phyloP scores from a whole-genome alignment of 2,888 invertebrate species.

The Copidosoma aretas region DNA sequence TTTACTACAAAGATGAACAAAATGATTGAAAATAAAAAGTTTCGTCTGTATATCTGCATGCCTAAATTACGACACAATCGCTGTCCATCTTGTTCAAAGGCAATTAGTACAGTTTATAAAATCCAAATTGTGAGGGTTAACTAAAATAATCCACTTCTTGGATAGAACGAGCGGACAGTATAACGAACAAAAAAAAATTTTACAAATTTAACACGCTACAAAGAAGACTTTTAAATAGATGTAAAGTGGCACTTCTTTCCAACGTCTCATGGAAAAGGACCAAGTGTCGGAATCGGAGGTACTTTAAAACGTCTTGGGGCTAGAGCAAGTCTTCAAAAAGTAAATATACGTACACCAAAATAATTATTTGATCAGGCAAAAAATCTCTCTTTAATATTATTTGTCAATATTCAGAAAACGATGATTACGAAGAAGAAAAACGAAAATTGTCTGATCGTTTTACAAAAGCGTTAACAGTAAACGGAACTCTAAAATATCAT shows the following conservation, averaged over 20 bases:
- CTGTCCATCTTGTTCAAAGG: conserved; percentile 9
- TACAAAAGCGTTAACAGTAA: no score
- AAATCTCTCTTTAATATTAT: no score
- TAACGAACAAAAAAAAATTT: conserved; percentile 9
- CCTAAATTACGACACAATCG: background rate
- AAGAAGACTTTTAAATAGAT: background rate
- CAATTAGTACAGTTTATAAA: background rate
- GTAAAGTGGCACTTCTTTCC: conserved; percentile 10
- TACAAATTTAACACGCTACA: background rate
- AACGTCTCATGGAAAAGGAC: conserved; percentile 7
- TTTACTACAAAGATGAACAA: background rate
- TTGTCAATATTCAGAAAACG: no score
- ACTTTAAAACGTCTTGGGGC: background rate
- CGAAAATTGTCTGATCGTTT: no score
- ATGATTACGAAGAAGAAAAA: no score
- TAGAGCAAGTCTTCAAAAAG: background rate
- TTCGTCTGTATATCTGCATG: conserved; percentile 3
- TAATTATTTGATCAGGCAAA: no score
- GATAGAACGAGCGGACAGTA: conserved; percentile 7
- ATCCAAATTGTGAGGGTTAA: background rate
- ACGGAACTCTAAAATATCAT: no score
- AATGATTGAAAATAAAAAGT: conserved; percentile 1
- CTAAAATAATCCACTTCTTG: background rate
- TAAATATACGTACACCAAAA: no score
- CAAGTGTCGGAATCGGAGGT: conserved; percentile 8